Evolutionary conservation across 92 coral and sea anemone species (phyloP), one percentile per base, ranked within the genome.

Genomic region (Parazoanthus atlanticus): DNA sequence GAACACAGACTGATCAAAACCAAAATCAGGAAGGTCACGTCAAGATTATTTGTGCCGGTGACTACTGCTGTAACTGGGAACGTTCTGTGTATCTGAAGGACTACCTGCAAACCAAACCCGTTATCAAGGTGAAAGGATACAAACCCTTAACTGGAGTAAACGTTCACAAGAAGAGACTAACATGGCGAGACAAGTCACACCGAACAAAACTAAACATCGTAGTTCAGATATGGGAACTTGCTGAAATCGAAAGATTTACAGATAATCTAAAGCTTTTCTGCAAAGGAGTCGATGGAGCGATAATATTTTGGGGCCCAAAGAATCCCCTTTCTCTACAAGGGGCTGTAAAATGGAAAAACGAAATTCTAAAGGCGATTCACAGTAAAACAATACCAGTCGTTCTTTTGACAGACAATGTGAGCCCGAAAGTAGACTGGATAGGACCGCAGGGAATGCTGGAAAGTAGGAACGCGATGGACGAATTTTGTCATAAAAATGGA

Each of bases 261-360:
- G 66, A 80, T 7, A 56, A 64, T 54, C 29, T 54, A 12, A 85
- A 40, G 34, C 36, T 90, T 19, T 92, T 71, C 61, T 91, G 86
- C 33, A 90, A 81, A 46, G 88, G 91, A 69, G 83, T 89, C 43
- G 84, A 56, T 8, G 96, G 95, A 8, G 96, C 92, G 49, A 40
- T 94, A 29, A 90, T 94, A 47, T 94, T 94, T 86, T 94, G 96
- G 96, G 95, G 96, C 3, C 89, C 96, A 5, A 93, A 78, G 65
- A 79, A 90, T 34, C 91, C 88, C 0, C 67, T 89, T 52, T 85
- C 95, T 52, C 73, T 94, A 21, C 88, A 94, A 25, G 93, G 86
- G 36, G 95, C 93, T 23, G 17, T 86, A 8, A 84, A 85, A n/a
- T 92, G 92, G 92, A 94, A 85, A 89, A 85, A 69, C 61, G 88